phyloP scores from a whole-genome alignment of 2,797 vertebrate genomes.

The Gymnoscopelus microlampas region DNA sequence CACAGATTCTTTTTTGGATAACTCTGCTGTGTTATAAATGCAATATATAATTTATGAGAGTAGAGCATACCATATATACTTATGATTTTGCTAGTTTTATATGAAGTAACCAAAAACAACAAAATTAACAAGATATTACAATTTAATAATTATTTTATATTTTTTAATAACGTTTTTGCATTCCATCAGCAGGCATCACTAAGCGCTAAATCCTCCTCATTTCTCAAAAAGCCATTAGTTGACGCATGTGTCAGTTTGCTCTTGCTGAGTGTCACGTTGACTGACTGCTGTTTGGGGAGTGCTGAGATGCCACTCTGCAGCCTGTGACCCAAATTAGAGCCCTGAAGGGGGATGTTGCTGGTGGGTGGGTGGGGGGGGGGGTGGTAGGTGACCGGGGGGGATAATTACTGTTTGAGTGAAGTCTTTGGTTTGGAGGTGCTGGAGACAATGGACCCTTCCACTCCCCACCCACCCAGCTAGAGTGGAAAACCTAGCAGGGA shows the following conservation, averaged over 20 bases:
- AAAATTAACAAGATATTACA: too few relatives aligned
- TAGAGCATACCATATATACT: too few relatives aligned
- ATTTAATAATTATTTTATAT: too few relatives aligned
- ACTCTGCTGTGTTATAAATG: background rate
- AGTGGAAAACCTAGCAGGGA: too few relatives aligned
- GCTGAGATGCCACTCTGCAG: constrained; percentile 74
- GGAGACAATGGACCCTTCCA: constrained; percentile 74
- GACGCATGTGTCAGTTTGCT: constrained; percentile 43
- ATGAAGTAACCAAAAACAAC: too few relatives aligned
- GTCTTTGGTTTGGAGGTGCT: constrained; percentile 74
- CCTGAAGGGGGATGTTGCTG: constrained; percentile 62
- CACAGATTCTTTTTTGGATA: background rate
- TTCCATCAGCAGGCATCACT: background rate
- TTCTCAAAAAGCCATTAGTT: constrained; percentile 8
- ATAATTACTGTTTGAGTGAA: constrained; percentile 80
- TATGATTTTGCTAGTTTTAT: too few relatives aligned
- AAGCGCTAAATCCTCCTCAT: background rate
- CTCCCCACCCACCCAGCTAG: constrained; percentile 50
- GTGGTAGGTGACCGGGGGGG: constrained; percentile 24
- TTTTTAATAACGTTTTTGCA: background rate
- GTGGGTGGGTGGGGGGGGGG: constrained; percentile 25
- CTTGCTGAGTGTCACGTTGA: constrained; percentile 53
- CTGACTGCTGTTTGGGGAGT: constrained; percentile 34
- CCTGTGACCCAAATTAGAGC: constrained; percentile 84
- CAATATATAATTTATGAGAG: too few relatives aligned